Percentiles rank a stretch among this genome's conserved stretches.
Conservation (phyloP, 2,888 invertebrate genomes). For the Brachypterus glaber region DNA sequence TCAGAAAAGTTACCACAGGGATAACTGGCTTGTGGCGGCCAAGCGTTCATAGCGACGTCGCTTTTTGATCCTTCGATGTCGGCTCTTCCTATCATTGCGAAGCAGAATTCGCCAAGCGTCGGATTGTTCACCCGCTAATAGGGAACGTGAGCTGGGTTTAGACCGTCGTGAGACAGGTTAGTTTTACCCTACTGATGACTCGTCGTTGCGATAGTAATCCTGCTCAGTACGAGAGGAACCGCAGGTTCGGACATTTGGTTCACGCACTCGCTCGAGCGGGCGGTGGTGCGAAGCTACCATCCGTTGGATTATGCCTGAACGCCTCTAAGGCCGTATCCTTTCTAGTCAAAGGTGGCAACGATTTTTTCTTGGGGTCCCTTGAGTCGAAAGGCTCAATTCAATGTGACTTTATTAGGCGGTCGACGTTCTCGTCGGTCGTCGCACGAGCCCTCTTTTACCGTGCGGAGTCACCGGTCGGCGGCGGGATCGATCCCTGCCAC, state of each 20-base stretch:
- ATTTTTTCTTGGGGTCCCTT: conserved; percentile 37
- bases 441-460: conserved; percentile 37
- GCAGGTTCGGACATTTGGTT: conserved; percentile 47
- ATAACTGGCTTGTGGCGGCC: conserved; percentile 58
- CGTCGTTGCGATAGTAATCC: conserved; percentile 39
- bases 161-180: no score
- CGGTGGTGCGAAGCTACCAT: conserved; percentile 58
- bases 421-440: conserved; percentile 33
- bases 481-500: conserved; percentile 20
- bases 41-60: conserved; percentile 57
- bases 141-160: conserved; percentile 44
- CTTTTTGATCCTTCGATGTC: conserved; percentile 66
- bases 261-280: conserved; percentile 51
- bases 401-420: conserved; percentile 38
- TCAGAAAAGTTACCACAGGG: conserved; percentile 64
- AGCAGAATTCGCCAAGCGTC: conserved; percentile 62
- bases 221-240: conserved; percentile 44
- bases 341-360: conserved; percentile 45
- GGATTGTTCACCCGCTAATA: conserved; percentile 49
- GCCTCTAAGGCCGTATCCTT: conserved; percentile 54
- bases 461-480: conserved; percentile 35
- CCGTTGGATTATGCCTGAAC: conserved; percentile 53
- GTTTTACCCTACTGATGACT: conserved; percentile 40
- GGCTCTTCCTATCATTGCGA: conserved; percentile 67
- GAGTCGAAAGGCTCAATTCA: conserved; percentile 30